These are phyloP conservation scores for Peromyscus attwateri DNA, from an alignment of 2,797 vertebrate species.

Conservation along the genomic window DNA sequence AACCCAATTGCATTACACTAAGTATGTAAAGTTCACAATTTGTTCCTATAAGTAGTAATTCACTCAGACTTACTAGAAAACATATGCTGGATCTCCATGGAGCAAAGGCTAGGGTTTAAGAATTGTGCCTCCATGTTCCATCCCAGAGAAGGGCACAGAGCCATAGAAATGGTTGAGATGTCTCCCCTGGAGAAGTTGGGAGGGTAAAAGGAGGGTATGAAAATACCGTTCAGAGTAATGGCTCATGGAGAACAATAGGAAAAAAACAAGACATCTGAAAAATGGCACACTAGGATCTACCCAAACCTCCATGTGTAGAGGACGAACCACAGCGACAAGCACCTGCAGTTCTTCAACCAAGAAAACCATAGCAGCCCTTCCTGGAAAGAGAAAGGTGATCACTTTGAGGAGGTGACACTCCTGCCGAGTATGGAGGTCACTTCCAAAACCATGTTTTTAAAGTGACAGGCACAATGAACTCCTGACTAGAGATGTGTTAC, in stretches of 20 bases:
- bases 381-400: background rate
- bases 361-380: background rate
- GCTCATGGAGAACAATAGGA: background rate
- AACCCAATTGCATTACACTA: background rate
- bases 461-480: background rate
- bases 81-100: background rate
- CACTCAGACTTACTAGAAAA: conserved; percentile 14
- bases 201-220: background rate
- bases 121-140: background rate
- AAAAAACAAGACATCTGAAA: background rate
- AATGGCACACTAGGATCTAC: background rate
- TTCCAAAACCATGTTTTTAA: conserved; percentile 47
- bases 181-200: background rate
- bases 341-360: background rate
- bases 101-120: background rate
- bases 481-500: background rate
- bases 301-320: background rate
- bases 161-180: background rate
- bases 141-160: background rate
- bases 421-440: background rate
- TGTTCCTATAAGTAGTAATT: conserved; percentile 29
- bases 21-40: conserved; percentile 41
- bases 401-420: background rate
- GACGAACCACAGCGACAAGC: background rate
- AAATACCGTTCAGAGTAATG: conserved; percentile 17